Evolutionary conservation across 1,140 invertebrate species (phyloP).

Genomic region (Scaptomyza pallida): DNA sequence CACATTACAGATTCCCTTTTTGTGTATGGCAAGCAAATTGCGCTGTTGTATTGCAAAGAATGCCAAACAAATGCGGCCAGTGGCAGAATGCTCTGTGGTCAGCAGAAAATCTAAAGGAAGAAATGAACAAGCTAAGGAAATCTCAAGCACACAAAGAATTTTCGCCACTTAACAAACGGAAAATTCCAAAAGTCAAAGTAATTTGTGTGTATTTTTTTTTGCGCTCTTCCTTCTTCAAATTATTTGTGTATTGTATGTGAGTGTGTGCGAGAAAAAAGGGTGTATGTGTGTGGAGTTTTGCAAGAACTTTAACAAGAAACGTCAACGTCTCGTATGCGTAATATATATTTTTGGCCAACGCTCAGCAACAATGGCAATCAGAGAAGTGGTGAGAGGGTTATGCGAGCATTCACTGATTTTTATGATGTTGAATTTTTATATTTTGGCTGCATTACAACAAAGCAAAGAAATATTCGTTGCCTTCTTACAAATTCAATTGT

Average conservation of each 20-base stretch:
- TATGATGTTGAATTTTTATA: slow-evolving; percentile 37
- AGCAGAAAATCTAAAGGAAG: slow-evolving; percentile 41
- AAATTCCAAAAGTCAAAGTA: slow-evolving; percentile 58
- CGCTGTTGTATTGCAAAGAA: slow-evolving; percentile 24
- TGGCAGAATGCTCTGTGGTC: slow-evolving; percentile 51
- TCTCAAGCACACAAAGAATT: slow-evolving; percentile 46
- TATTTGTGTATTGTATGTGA: slow-evolving; percentile 37
- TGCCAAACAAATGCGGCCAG: slow-evolving; percentile 45
- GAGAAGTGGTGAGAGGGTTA: neutral
- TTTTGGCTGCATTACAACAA: slow-evolving; percentile 32
- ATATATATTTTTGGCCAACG: slow-evolving; percentile 40
- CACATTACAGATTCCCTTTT: slow-evolving; percentile 46
- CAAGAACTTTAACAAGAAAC: slow-evolving; percentile 26
- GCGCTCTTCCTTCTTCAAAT: slow-evolving; percentile 23
- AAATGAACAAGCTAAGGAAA: slow-evolving; percentile 35
- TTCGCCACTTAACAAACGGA: slow-evolving; percentile 52
- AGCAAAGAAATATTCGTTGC: slow-evolving; percentile 11
- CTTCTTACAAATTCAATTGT: slow-evolving; percentile 39
- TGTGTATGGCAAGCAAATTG: slow-evolving; percentile 48
- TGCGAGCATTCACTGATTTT: slow-evolving; percentile 42
- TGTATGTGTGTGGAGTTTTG: neutral
- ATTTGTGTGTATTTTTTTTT: slow-evolving; percentile 27
- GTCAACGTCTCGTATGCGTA: slow-evolving; percentile 52
- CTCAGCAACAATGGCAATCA: slow-evolving; percentile 49
- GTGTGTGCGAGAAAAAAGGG: neutral